Percentiles rank a stretch among this genome's conserved stretches.
phyloP scores from a whole-genome alignment of 2,113 vertebrate genomes.

The Epinephelus fuscoguttatus region DNA sequence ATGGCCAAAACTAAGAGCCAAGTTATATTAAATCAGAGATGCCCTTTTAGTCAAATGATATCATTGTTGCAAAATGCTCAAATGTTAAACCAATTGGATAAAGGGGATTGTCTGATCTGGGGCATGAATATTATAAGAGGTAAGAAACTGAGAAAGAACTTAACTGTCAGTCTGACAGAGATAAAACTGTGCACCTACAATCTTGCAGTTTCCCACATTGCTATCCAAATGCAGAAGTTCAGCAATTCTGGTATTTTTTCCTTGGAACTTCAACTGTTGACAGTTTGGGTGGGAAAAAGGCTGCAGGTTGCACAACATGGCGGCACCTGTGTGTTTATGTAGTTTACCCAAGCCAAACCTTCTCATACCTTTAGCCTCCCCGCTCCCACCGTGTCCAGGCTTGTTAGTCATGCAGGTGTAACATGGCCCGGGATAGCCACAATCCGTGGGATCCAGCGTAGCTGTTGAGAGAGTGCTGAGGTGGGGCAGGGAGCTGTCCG shows the following conservation, averaged over 20 bases:
- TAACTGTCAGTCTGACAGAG: not conserved
- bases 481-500: slow-evolving; percentile 44
- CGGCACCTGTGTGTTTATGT: slow-evolving; percentile 11
- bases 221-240: not conserved
- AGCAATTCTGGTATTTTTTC: not conserved
- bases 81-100: too few species aligned
- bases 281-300: not conserved
- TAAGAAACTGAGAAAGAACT: not conserved
- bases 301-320: slow-evolving; percentile 36
- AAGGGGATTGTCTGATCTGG: too few species aligned
- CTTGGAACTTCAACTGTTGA: not conserved
- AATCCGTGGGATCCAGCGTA: slow-evolving; percentile 46
- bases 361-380: slow-evolving; percentile 11
- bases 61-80: too few species aligned
- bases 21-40: not conserved
- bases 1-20: not conserved
- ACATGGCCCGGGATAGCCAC: slow-evolving; percentile 4
- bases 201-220: not conserved
- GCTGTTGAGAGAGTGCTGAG: slow-evolving; percentile 39
- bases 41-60: not conserved
- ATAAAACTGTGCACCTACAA: not conserved
- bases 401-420: slow-evolving; percentile 43
- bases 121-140: not conserved
- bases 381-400: slow-evolving; percentile 57
- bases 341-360: not conserved